These are phyloP conservation scores for Peromyscus melanophrys DNA, from an alignment of 2,797 vertebrate genomes.

Conservation along the genomic window DNA sequence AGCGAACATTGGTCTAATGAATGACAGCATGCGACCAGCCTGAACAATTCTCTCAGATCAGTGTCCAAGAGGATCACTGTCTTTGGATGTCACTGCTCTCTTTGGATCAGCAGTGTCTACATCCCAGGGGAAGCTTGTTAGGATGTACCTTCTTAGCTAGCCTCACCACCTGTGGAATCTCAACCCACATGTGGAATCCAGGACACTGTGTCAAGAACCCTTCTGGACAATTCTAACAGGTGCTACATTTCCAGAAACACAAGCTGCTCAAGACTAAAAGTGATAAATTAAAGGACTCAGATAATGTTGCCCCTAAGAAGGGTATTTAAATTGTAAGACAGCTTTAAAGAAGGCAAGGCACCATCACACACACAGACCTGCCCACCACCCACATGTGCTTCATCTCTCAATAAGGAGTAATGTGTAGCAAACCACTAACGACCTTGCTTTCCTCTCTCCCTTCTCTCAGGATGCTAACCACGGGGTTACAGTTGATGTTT, in stretches of 20 bases:
- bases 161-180: neutral
- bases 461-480: slow-evolving; percentile 29
- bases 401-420: slow-evolving; percentile 21
- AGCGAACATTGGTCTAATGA: neutral
- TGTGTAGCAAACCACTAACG: neutral
- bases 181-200: neutral
- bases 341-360: neutral
- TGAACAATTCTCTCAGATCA: neutral
- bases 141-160: neutral
- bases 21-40: neutral
- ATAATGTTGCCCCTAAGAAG: neutral
- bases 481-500: slow-evolving; percentile 57
- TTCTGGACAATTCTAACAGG: neutral
- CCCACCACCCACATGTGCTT: neutral
- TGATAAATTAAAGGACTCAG: neutral
- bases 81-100: too few species aligned
- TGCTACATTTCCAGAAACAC: neutral
- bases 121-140: neutral
- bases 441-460: neutral
- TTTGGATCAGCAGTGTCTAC: neutral
- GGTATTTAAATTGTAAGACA: neutral
- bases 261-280: neutral
- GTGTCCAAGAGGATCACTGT: neutral
- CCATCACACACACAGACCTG: neutral
- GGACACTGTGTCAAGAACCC: neutral